phyloP scores from a whole-genome alignment of 1,140 invertebrate species.

The Brachionus manjavacas region DNA sequence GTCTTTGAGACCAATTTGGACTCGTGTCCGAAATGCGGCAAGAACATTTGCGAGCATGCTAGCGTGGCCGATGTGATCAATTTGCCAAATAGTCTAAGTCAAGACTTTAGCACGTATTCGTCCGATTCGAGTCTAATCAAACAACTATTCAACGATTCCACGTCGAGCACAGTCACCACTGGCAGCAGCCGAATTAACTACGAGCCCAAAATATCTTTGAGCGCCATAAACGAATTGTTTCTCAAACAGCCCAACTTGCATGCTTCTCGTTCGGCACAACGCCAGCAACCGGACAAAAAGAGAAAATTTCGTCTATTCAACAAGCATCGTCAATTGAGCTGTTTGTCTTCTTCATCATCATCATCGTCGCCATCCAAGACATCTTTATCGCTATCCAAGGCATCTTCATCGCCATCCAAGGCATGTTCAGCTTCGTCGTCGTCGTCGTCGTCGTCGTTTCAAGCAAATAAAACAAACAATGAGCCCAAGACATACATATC shows the following conservation, averaged over 20 bases:
- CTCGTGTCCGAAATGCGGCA: slow-evolving; percentile 36
- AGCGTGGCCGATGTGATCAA: slow-evolving; percentile 35
- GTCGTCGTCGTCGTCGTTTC: neutral
- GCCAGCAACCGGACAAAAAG: neutral
- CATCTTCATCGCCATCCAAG: neutral
- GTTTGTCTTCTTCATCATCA: neutral
- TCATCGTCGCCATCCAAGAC: too few species aligned
- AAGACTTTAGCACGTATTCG: slow-evolving; percentile 39
- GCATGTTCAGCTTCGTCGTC: neutral
- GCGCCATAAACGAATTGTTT: neutral
- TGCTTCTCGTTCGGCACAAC: too few species aligned
- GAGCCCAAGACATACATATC: slow-evolving; percentile 30
- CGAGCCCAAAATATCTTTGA: neutral
- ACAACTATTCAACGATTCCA: neutral
- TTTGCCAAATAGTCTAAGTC: slow-evolving; percentile 23
- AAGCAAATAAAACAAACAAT: neutral
- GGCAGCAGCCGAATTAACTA: neutral
- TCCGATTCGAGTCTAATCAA: slow-evolving; percentile 38
- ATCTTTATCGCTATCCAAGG: neutral
- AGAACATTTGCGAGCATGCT: slow-evolving; percentile 27
- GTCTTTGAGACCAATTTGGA: slow-evolving; percentile 30
- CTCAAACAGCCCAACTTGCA: neutral
- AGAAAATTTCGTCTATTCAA: neutral
- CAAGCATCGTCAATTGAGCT: neutral
- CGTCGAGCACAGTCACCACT: neutral